Base-by-base conservation (phyloP, 23 tunicate genomes). In the Ascidia mentula region DNA sequence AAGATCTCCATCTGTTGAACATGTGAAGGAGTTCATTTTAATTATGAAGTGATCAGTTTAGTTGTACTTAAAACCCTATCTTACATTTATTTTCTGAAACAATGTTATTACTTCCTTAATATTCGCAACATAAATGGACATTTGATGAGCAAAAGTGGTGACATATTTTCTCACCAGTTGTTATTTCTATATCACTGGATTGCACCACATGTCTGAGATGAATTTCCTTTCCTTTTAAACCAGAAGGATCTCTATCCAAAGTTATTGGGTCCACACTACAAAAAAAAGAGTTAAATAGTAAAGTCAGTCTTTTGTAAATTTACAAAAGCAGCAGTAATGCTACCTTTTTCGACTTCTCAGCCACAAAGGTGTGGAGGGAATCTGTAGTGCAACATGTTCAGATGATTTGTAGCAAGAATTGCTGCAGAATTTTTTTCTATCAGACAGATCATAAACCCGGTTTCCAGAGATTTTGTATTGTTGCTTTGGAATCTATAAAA, bases 321-420 rank as follows among this genome's bases (percentile, higher is more conserved):
- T 36, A 39, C 40, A 39, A 2, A 39, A 17, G 17, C 22, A 30
- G 37, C 12, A 31, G 22, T 45, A 37, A 30, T 31, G 60, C 6
- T 80, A 87, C 91, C 60, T 45, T 33, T 80, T 65, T 9, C 15
- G 72, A 75, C 69, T 73, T 81, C 91, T 4, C 20, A 87, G 78
- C 91, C 91, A 87, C 36, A 87, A 30, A 30, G 91, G 91, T 15
- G 86, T 30, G 31, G 86, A 70, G 17, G 77, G 74, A 30, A 87
- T 87, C 45, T 87, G 91, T n/a, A 74, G 42, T 31, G 32, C 28
- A 3, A 87, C 82, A 31, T 87, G 45, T 31, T 60, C 72, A 5
- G 91, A 87, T 22, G 79, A 60, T 76, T 75, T 46, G 34, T 74
- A 87, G 32, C 91, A 87, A 0, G 40, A 69, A 42, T 81, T 69